Percentiles rank a stretch among this genome's conserved stretches.
phyloP scores from a whole-genome alignment of 2,888 invertebrate species.

The Drosophila nr. fundita region DNA sequence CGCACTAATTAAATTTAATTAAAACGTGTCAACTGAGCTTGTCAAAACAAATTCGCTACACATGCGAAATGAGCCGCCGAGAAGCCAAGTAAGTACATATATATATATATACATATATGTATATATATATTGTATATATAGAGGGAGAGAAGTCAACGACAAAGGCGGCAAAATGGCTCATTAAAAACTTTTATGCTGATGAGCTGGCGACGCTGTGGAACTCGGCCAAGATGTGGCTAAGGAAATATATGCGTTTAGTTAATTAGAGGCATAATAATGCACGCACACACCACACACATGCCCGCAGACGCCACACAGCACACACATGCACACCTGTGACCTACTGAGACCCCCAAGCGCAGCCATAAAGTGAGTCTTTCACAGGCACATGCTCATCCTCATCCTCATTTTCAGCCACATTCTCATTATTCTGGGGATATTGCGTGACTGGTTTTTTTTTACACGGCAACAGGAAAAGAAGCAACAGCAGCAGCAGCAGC shows the following conservation, averaged over 20 bases:
- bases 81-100: constrained; percentile 7
- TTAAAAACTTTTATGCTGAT: constrained; percentile 78
- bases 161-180: constrained; percentile 72
- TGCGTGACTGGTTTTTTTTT: constrained; percentile 26
- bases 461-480: constrained; percentile 4
- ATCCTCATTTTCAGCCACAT: constrained; percentile 10
- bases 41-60: constrained; percentile 73
- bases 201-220: constrained; percentile 59
- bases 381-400: constrained; percentile 17
- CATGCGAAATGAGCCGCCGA: constrained; percentile 29
- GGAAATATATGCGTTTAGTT: constrained; percentile 66
- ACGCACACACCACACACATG: constrained; percentile 29
- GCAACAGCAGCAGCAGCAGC: constrained; percentile 15
- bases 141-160: constrained; percentile 27
- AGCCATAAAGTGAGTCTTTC: constrained; percentile 33
- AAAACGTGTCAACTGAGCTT: constrained; percentile 78
- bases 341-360: constrained; percentile 42
- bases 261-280: constrained; percentile 73
- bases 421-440: constrained; percentile 36
- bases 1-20: constrained; percentile 78
- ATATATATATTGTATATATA: background rate
- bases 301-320: constrained; percentile 10
- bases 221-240: constrained; percentile 62
- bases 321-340: constrained; percentile 46
- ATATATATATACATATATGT: background rate